phyloP scores from a whole-genome alignment of 2,888 invertebrate genomes.

The Aporophyla lueneburgensis region DNA sequence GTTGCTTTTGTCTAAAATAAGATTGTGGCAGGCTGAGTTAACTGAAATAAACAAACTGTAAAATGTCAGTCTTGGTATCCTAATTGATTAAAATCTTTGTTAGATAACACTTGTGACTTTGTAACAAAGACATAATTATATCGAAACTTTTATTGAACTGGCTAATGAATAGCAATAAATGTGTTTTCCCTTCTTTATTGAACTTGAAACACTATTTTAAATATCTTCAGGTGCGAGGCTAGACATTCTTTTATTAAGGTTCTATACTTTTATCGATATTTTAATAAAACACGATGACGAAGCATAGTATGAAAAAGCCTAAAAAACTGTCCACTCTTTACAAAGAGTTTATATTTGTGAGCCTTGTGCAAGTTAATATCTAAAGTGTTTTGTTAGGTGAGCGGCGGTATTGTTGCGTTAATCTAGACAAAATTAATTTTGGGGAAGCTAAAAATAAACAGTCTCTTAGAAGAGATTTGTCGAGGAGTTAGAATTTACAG shows the following conservation, averaged over 20 bases:
- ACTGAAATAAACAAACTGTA: background rate
- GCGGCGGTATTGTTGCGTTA: background rate
- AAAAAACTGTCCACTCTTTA: background rate
- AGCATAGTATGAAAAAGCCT: conserved; percentile 10
- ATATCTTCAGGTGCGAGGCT: background rate
- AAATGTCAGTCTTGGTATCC: background rate
- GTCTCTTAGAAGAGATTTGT: background rate
- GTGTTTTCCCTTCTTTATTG: background rate
- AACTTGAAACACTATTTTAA: background rate
- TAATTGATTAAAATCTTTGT: background rate
- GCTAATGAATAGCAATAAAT: background rate
- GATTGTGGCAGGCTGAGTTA: background rate
- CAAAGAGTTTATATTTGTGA: conserved; percentile 18
- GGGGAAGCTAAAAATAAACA: background rate
- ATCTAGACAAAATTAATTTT: conserved; percentile 14
- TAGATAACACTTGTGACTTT: background rate
- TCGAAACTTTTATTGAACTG: background rate
- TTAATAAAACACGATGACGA: conserved; percentile 37
- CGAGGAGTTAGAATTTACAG: background rate
- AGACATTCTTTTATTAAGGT: conserved; percentile 8
- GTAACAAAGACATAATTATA: background rate
- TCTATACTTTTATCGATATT: conserved; percentile 6
- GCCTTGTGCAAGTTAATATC: conserved; percentile 32
- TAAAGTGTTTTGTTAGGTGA: conserved; percentile 9
- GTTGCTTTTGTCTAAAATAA: background rate